A percentile compares a stretch with the other conserved stretches of the same genome.
Evolutionary conservation across 2,113 vertebrate genomes (phyloP).

Genomic region (Elaphurus davidianus): DNA sequence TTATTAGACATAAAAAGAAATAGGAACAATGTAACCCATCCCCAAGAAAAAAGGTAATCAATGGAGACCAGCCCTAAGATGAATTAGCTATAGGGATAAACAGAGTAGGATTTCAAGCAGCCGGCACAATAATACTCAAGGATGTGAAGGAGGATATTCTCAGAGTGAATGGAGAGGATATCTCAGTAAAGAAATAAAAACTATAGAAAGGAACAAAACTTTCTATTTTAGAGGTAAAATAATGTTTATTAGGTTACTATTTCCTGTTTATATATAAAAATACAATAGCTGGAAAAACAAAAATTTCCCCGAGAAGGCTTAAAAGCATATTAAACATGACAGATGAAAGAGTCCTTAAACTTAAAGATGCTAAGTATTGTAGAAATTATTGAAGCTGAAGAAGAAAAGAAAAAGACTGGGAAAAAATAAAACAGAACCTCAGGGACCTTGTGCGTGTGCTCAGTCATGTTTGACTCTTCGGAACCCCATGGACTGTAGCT

Average conservation of each 20-base stretch:
- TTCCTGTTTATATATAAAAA: neutral
- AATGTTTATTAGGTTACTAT: neutral
- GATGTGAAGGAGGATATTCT: neutral
- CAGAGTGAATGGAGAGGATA: neutral
- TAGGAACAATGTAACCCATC: neutral
- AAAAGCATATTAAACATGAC: neutral
- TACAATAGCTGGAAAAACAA: neutral
- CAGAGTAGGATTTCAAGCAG: neutral
- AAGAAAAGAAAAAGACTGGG: neutral
- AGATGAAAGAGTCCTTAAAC: neutral
- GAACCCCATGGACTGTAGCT: neutral
- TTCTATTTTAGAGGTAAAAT: neutral
- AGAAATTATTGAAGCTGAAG: neutral
- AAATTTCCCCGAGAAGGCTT: neutral
- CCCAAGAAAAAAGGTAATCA: neutral
- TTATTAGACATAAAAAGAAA: neutral
- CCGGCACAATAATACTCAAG: neutral
- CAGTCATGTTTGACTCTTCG: neutral
- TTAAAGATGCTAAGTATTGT: neutral
- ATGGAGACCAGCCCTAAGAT: neutral
- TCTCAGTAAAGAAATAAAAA: neutral
- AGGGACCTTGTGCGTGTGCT: neutral
- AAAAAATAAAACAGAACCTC: neutral
- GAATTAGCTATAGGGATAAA: neutral
- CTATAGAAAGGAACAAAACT: neutral